Conservation (phyloP, 2,888 invertebrate genomes). For the Clepsis dumicolana region DNA sequence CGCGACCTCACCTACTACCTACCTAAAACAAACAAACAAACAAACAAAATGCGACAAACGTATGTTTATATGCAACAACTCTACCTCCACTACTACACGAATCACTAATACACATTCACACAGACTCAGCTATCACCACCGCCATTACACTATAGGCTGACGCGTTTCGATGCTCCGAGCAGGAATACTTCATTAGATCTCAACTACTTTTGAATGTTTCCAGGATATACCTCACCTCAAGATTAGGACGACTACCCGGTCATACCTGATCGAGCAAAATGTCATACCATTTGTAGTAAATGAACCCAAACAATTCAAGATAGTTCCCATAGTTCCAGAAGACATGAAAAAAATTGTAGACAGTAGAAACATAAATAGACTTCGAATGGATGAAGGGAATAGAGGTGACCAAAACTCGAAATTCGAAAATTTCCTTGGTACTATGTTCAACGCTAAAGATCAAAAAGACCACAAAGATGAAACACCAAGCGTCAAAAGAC, state of each 20-base stretch:
- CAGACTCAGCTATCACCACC: no score
- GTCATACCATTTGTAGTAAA: slow-evolving; percentile 7
- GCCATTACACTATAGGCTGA: no score
- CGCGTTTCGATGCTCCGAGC: no score
- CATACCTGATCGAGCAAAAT: slow-evolving; percentile 7
- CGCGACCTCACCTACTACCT: no score
- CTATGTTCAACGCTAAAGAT: slow-evolving; percentile 63
- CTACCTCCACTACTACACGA: no score
- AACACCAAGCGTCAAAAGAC: not conserved
- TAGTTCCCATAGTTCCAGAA: slow-evolving; percentile 49
- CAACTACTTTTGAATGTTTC: not conserved
- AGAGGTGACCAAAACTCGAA: slow-evolving; percentile 24
- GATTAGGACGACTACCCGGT: slow-evolving; percentile 51
- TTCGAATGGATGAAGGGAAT: slow-evolving; percentile 52
- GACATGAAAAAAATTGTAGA: slow-evolving; percentile 41
- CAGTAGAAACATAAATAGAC: slow-evolving; percentile 45
- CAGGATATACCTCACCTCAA: not conserved
- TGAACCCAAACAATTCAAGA: slow-evolving; percentile 49
- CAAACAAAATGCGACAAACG: no score
- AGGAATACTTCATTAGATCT: not conserved
- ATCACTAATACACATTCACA: no score
- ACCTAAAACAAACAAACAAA: no score
- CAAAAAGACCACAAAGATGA: slow-evolving; percentile 48
- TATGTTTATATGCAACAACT: no score
- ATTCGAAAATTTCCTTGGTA: slow-evolving; percentile 61